Percentiles rank a stretch among this genome's conserved stretches.
Conservation (phyloP, 2,888 invertebrate genomes). For the Euphydryas editha region DNA sequence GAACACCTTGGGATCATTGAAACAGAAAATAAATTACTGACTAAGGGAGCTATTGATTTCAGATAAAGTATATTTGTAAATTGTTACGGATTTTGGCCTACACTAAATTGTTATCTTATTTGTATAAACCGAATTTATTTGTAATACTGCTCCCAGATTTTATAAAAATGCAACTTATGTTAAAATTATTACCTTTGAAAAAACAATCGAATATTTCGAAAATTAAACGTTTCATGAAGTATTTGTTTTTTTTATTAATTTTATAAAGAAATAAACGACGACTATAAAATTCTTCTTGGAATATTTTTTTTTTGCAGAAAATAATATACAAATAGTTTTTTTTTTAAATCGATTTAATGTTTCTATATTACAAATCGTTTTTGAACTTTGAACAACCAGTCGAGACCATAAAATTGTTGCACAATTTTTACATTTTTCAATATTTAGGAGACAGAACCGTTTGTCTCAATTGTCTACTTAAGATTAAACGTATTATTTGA, state of each 20-base stretch:
- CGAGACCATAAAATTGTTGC: conserved; percentile 65
- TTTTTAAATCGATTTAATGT: conserved; percentile 77
- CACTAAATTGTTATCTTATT: conserved; percentile 14
- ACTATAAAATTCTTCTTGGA: background rate
- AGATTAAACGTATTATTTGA: conserved; percentile 50
- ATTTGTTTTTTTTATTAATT: conserved; percentile 52
- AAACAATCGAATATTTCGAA: conserved; percentile 57
- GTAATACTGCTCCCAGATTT: conserved; percentile 22
- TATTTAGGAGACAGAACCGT: conserved; percentile 36
- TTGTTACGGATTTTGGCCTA: conserved; percentile 15
- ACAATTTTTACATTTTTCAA: conserved; percentile 46
- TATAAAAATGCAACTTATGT: conserved; percentile 30
- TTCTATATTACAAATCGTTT: conserved; percentile 77
- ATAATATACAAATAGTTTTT: conserved; percentile 47
- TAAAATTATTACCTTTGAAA: conserved; percentile 19
- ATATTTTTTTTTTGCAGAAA: background rate
- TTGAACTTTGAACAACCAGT: conserved; percentile 76
- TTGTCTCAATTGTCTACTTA: conserved; percentile 46
- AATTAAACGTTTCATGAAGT: conserved; percentile 75
- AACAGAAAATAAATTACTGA: conserved; percentile 5
- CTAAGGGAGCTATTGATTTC: conserved; percentile 7
- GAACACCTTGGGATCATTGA: background rate
- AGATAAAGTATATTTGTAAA: conserved; percentile 3
- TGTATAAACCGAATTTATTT: conserved; percentile 24
- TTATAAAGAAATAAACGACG: background rate